Evolutionary conservation across 2,113 vertebrate species (phyloP), one percentile per base, ranked within the genome.

Genomic region (Electrona antarctica): DNA sequence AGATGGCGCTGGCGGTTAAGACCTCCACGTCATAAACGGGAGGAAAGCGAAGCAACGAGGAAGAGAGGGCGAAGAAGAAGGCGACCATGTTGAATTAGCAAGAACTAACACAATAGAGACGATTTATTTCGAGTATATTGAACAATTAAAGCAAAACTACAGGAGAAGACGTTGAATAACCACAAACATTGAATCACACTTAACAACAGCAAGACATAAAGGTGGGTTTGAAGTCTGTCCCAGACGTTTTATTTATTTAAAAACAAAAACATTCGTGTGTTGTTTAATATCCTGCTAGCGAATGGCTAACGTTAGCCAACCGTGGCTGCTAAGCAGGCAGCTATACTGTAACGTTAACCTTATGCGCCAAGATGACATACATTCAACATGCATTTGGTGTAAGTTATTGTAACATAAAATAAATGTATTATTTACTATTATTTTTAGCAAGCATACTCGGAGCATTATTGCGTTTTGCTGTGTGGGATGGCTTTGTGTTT

Each of bases 41-140:
- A 78, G 47, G 0, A 52, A 84, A 48, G 41, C 73, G 51, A 84
- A 48, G 41, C 73, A 3, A 41, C 78, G 72, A 86, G 75, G 79
- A 83, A 87, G 77, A 86, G 72, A n/a, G 62, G 83, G 76, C 58
- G 82, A 86, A 86, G 87, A 84, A 77, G 85, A 86, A 81, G 88
- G 86, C 88, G 90, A 88, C 90, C 91, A 90, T 93, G 89, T 92
- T 92, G 89, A 91, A 90, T 88, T 91, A 90, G 85, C 77, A 85
- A 84, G 82, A 87, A 88, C 81, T 89, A 91, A 90, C 88, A 93
- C 91, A 93, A 92, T 88, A 92, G 91, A 91, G 51, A 60, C 82
- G 81, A 91, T 70, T 88, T 85, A 86, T 85, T 82, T 87, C 68
- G 85, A 72, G 73, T 51, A 68, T 89, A 77, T 71, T 58, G 74